phyloP scores from a whole-genome alignment of 2,888 invertebrate genomes.

The Pediacus dermestoides region DNA sequence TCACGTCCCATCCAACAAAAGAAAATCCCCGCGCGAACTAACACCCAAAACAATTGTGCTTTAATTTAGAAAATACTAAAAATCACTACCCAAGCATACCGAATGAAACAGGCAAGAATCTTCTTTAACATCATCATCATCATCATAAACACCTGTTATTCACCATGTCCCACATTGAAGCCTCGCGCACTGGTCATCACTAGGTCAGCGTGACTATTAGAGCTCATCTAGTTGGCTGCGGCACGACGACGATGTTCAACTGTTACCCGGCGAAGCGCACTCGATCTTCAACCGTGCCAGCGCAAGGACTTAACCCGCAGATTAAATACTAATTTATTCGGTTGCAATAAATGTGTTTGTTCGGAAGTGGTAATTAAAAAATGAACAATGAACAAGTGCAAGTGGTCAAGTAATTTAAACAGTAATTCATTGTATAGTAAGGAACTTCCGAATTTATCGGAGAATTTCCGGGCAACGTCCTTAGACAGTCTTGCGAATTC shows the following conservation, averaged over 20 bases:
- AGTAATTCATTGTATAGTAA: too few species aligned
- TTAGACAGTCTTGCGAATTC: slow-evolving; percentile 68
- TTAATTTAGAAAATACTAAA: too few species aligned
- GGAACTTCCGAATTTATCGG: background rate
- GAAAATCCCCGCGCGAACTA: too few species aligned
- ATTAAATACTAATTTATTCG: slow-evolving; percentile 7
- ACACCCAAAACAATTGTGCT: too few species aligned
- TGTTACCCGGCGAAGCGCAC: slow-evolving; percentile 20
- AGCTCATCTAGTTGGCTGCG: slow-evolving; percentile 40
- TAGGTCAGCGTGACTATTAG: slow-evolving; percentile 48
- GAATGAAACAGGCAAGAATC: too few species aligned
- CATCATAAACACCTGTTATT: slow-evolving; percentile 25
- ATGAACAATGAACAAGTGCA: background rate
- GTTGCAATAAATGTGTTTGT: too few species aligned
- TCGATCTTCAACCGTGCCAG: slow-evolving; percentile 22
- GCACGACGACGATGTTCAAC: slow-evolving; percentile 16
- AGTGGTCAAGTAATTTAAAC: background rate
- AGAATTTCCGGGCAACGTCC: slow-evolving; percentile 52
- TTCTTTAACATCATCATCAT: too few species aligned
- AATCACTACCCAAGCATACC: too few species aligned
- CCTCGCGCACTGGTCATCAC: slow-evolving; percentile 33
- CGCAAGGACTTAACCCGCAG: slow-evolving; percentile 7
- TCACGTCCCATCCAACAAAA: too few species aligned
- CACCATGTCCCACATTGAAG: slow-evolving; percentile 31
- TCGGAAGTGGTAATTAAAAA: too few species aligned